Evolutionary conservation across 2,113 vertebrate genomes (phyloP).

Genomic region (Clupea harengus): DNA sequence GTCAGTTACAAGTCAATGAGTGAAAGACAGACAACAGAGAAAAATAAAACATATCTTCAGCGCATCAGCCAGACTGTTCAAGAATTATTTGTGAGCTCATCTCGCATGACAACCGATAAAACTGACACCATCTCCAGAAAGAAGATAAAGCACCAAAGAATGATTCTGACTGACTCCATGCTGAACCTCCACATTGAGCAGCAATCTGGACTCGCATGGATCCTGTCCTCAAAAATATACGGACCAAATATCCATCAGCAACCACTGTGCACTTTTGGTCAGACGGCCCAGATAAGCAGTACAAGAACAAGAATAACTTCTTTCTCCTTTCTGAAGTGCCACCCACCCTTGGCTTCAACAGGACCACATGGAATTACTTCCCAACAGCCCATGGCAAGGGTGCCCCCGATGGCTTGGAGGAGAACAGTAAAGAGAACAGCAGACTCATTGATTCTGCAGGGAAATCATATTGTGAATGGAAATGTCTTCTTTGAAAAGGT

Average conservation of each 20-base stretch:
- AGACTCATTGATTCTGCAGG: no score
- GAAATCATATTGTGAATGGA: no score
- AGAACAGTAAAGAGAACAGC: conserved; percentile 38
- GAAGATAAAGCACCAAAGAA: background rate
- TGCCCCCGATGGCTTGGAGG: conserved; percentile 28
- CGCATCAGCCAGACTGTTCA: no score
- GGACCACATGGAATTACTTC: conserved; percentile 32
- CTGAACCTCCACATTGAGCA: background rate
- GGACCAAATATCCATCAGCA: conserved; percentile 21
- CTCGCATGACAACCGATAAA: background rate
- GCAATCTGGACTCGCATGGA: conserved; percentile 33
- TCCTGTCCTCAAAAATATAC: conserved; percentile 21
- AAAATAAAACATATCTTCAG: no score
- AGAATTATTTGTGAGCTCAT: no score
- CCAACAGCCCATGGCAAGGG: conserved; percentile 36
- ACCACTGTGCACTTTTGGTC: conserved; percentile 32
- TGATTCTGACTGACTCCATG: background rate
- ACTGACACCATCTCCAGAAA: no score
- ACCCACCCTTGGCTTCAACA: conserved; percentile 28
- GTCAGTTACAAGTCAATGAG: background rate
- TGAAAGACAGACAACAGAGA: background rate
- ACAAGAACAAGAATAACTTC: conserved; percentile 39
- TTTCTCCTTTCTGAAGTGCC: background rate
- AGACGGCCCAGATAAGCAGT: conserved; percentile 29
- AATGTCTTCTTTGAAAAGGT: no score